These are phyloP conservation scores for Anorthoa munda DNA, from an alignment of 2,888 invertebrate species.

Conservation along the genomic window DNA sequence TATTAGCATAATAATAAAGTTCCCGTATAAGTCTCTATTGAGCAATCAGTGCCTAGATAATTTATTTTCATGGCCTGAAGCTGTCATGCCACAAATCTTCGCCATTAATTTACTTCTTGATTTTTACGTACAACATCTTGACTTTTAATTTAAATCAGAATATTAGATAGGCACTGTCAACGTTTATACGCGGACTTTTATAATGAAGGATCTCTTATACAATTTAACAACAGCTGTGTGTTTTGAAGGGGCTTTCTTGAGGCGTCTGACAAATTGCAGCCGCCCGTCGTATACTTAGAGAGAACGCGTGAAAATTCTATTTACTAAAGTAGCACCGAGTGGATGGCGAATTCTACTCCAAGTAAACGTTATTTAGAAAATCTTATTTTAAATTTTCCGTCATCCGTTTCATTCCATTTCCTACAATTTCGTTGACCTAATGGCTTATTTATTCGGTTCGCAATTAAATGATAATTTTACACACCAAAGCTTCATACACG, in stretches of 20 bases:
- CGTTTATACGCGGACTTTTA: conserved; percentile 43
- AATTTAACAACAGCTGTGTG: conserved; percentile 68
- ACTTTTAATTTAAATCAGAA: conserved; percentile 24
- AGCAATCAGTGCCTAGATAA: conserved; percentile 35
- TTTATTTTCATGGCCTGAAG: conserved; percentile 23
- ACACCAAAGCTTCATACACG: conserved; percentile 38
- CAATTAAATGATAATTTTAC: conserved; percentile 50
- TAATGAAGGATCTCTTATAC: conserved; percentile 59
- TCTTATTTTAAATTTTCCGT: conserved; percentile 30
- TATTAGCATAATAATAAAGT: conserved; percentile 42
- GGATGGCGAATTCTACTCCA: conserved; percentile 41
- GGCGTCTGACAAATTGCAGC: conserved; percentile 76
- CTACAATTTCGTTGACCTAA: conserved; percentile 35
- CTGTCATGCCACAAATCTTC: not conserved
- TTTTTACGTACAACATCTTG: not conserved
- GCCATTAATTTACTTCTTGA: conserved; percentile 15
- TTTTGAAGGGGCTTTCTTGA: conserved; percentile 69
- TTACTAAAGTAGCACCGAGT: conserved; percentile 71
- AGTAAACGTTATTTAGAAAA: conserved; percentile 35
- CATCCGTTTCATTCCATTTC: conserved; percentile 7
- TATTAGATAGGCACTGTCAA: conserved; percentile 14
- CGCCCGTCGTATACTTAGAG: conserved; percentile 68
- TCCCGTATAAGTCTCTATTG: conserved; percentile 19
- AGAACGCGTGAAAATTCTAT: conserved; percentile 76
- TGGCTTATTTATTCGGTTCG: conserved; percentile 37